Evolutionary conservation across 2,888 invertebrate species (phyloP).

Genomic region (Pediacus dermestoides): DNA sequence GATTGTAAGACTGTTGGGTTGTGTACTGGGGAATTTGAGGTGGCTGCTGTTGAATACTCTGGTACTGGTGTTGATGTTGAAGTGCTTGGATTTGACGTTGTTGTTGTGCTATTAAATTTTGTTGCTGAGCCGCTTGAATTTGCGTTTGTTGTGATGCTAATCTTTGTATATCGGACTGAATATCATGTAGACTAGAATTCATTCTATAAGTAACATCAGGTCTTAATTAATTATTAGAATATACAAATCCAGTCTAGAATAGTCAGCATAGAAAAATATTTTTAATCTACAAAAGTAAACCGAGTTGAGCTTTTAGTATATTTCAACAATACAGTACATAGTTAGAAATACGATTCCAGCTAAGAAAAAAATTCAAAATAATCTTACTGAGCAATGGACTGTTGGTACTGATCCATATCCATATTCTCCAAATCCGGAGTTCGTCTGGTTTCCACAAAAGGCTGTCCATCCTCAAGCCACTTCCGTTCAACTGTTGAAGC

Average conservation of each 20-base stretch:
- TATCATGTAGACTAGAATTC: constrained; percentile 90
- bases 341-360: too few relatives aligned
- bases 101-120: constrained; percentile 55
- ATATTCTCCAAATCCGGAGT: constrained; percentile 77
- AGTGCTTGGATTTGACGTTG: constrained; percentile 49
- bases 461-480: constrained; percentile 62
- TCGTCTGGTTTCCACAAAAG: constrained; percentile 62
- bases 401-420: constrained; percentile 63
- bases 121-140: constrained; percentile 62
- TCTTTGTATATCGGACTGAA: constrained; percentile 90
- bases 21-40: constrained; percentile 28
- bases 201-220: constrained; percentile 70
- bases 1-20: constrained; percentile 46
- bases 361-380: constrained; percentile 20
- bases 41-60: constrained; percentile 31
- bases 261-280: too few relatives aligned
- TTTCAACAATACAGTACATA: too few relatives aligned
- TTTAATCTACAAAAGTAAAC: too few relatives aligned
- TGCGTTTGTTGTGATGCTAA: constrained; percentile 79
- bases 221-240: too few relatives aligned
- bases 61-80: constrained; percentile 39
- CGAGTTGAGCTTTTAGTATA: too few relatives aligned
- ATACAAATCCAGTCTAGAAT: too few relatives aligned
- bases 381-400: constrained; percentile 75
- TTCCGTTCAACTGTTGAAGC: constrained; percentile 59